phyloP scores from a whole-genome alignment of 2,888 invertebrate genomes.

The Elmis aenea region DNA sequence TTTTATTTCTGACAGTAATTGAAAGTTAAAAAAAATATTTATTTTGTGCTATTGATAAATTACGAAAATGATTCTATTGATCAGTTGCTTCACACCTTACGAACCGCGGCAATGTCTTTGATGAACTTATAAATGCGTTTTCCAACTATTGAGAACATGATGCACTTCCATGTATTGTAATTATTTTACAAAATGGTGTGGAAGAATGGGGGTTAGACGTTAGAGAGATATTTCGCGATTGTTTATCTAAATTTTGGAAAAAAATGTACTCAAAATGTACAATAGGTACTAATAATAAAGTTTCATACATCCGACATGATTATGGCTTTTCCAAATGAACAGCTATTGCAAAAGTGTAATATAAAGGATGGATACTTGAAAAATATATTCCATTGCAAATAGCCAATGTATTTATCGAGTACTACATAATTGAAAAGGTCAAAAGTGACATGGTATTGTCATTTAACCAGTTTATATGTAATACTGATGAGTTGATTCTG shows the following conservation, averaged over 20 bases:
- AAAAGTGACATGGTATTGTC: neutral
- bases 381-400: neutral
- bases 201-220: neutral
- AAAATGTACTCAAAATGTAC: neutral
- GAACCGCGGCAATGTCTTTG: neutral
- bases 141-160: neutral
- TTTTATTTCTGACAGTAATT: too few relatives aligned
- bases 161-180: neutral
- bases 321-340: neutral
- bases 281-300: neutral
- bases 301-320: slow-evolving; percentile 4
- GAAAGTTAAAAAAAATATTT: too few relatives aligned
- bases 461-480: neutral
- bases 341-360: neutral
- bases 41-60: neutral
- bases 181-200: neutral
- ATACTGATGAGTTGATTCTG: neutral
- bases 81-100: neutral
- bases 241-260: slow-evolving; percentile 1
- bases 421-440: neutral
- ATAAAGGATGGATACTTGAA: neutral
- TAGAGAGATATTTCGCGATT: slow-evolving; percentile 1
- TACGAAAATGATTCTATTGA: neutral
- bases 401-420: neutral
- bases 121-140: neutral